Evolutionary conservation across 2,888 invertebrate genomes (phyloP), one percentile per base, ranked within the genome.

Genomic region (Drosophila ezoana): DNA sequence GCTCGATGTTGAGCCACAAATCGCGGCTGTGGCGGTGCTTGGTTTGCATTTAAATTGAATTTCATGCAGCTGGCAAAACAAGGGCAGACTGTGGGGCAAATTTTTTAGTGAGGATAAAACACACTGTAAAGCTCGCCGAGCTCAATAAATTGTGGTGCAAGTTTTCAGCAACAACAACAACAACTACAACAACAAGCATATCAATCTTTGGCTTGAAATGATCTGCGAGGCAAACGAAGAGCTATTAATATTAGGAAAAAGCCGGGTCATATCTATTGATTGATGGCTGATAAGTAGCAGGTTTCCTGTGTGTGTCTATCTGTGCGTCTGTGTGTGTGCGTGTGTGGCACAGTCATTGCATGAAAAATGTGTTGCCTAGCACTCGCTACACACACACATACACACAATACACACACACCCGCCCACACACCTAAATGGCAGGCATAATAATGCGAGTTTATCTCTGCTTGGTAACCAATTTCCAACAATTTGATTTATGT

Each of bases 391-490:
- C 44, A 28, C 37, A 28, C 28, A n/a, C 41, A 11, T 10, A 14
- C 44, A 28, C 37, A 28, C 18, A 11, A 11, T 10, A n/a, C 11
- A 28, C 20, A 32, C 11, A 2, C 60, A 1, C 41, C 32, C 51
- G 23, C 13, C n/a, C 23, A 14, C 52, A 9, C 14, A 53, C 56
- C 48, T 45, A 65, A 75, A 72, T 75, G 69, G 67, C 67, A 65
- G 76, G 83, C 88, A 88, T 83, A 83, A 83, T 83, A 83, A 83
- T 88, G 80, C 59, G 87, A 86, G 87, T 82, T 88, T 83, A 83
- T 83, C 82, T 83, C 64, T 73, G 80, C 89, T 68, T 88, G 80
- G 86, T 79, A 73, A 83, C 87, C 86, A 75, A 82, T 79, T 85
- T 87, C 88, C 59, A 87, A 51, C 86, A 76, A 82, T 83, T 82